These are phyloP conservation scores for Sandelia bainsii DNA, from an alignment of 2,797 vertebrate genomes.

Conservation along the genomic window DNA sequence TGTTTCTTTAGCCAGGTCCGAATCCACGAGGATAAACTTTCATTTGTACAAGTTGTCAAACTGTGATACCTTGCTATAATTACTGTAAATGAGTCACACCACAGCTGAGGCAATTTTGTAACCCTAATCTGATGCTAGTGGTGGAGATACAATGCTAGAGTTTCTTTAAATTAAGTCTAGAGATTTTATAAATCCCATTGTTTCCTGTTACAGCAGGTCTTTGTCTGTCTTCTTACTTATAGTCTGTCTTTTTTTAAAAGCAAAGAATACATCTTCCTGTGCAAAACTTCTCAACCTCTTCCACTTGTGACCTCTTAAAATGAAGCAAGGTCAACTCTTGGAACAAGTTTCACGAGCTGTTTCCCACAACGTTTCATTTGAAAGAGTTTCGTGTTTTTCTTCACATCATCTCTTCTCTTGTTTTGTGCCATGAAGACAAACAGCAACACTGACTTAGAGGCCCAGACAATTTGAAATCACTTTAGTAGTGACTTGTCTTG, in stretches of 20 bases:
- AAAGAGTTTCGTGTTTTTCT: neutral
- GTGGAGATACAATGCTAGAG: neutral
- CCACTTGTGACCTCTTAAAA: neutral
- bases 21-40: conserved; percentile 47
- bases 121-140: conserved; percentile 24
- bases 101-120: conserved; percentile 8
- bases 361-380: conserved; percentile 6
- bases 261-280: neutral
- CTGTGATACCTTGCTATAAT: conserved; percentile 46
- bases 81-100: conserved; percentile 53
- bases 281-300: neutral
- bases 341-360: too few species aligned
- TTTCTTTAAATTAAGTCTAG: conserved; percentile 33
- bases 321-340: neutral
- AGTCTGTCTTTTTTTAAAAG: neutral
- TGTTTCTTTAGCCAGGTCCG: conserved; percentile 36
- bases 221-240: neutral
- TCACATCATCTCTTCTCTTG: neutral
- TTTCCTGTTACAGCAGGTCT: conserved; percentile 11
- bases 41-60: conserved; percentile 38
- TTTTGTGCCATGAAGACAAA: neutral
- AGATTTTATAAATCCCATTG: conserved; percentile 13
- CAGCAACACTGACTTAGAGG: conserved; percentile 2
- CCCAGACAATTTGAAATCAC: conserved; percentile 7
- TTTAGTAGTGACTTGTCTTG: too few species aligned